phyloP scores from a whole-genome alignment of 1,140 invertebrate genomes.

The Eciton burchellii region DNA sequence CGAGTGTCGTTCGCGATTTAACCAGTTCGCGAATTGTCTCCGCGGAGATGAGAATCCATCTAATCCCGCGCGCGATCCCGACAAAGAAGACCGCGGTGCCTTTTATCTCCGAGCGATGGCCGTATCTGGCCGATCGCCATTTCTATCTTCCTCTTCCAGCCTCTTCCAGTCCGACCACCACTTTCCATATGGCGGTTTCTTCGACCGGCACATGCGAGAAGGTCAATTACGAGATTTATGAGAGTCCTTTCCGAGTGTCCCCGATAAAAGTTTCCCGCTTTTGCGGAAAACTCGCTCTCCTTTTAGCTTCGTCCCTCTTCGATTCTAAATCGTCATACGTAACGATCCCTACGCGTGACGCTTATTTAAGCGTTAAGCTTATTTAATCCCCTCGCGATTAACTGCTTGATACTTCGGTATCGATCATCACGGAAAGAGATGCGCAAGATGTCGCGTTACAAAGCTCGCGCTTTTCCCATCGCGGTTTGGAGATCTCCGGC shows the following conservation, averaged over 20 bases:
- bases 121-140: slow-evolving; percentile 45
- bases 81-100: neutral
- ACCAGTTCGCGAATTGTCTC: slow-evolving; percentile 51
- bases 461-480: neutral
- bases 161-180: neutral
- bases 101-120: slow-evolving; percentile 41
- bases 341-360: too few species aligned
- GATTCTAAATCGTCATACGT: too few species aligned
- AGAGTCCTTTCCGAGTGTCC: slow-evolving; percentile 13
- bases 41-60: slow-evolving; percentile 37
- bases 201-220: slow-evolving; percentile 24
- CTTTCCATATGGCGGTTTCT: neutral
- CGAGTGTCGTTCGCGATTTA: slow-evolving; percentile 36
- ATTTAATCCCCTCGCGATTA: neutral
- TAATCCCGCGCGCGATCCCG: slow-evolving; percentile 47
- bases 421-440: neutral
- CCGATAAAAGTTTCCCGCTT: neutral
- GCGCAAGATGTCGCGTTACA: neutral
- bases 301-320: too few species aligned
- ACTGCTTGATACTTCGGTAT: neutral
- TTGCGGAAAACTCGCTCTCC: neutral
- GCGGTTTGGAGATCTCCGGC: neutral
- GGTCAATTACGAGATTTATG: neutral
- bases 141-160: slow-evolving; percentile 9
- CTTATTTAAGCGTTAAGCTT: too few species aligned